Base-by-base conservation (phyloP, 2,888 invertebrate species). In the Leistus spinibarbis region DNA sequence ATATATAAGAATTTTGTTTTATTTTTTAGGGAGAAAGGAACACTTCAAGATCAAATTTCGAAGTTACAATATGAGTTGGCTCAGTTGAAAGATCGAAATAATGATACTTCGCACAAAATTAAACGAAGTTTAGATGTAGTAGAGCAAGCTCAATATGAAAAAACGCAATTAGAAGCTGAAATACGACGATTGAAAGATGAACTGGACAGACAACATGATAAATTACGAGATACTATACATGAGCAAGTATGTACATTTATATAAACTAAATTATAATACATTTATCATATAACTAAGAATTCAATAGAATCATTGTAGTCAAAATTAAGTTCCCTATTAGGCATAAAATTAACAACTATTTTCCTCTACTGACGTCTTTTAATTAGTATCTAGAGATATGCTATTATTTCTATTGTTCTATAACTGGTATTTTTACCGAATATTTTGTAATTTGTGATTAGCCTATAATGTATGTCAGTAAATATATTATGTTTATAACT, bases 111-210 rank as follows among this genome's bases (percentile, higher is more conserved):
- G n/a, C 88, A 89, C 69, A 90, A 92, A 81, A 90, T 90, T 66
- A 92, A 92, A 81, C 86, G 91, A 71, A 89, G 90, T 57, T 88
- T 91, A 2, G 94, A 95, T 78, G 88, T 90, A n/a, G 91, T 90
- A 17, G 91, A 93, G 76, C 91, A 94, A 80, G 90, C 93, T 0
- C 90, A 93, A 76, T 93, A 93, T 79, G 95, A 95, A 81, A 91
- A 93, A 80, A 91, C 90, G 67, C 92, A 92, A 78, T 88, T 93
- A 27, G 95, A 95, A 80, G 83, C 90, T 60, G 95, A 95, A 86
- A 89, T 94, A 13, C 88, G 93, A 2, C 88, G 94, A 72, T 85
- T 95, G 60, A 88, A 92, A 85, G 94, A 94, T 69, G 95, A 95
- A 79, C 84, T 95, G 74, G 91, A 93, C 69, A 88, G 93, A 4